A percentile compares a stretch with the other conserved stretches of the same genome.
phyloP scores from a whole-genome alignment of 2,113 vertebrate species.

The Anser cygnoides region DNA sequence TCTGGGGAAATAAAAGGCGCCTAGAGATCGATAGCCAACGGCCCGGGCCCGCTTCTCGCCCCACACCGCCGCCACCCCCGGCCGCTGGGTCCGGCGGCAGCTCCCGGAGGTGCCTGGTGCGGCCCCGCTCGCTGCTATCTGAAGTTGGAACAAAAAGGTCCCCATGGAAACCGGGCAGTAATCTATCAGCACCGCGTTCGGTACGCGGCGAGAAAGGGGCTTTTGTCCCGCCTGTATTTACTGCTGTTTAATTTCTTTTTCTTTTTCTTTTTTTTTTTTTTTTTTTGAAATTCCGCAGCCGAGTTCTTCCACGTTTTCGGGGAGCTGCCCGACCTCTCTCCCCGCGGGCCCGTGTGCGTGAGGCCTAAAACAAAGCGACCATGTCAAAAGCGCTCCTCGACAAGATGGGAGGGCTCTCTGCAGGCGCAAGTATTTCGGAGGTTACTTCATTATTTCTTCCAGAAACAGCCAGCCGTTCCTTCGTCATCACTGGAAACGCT shows the following conservation, averaged over 20 bases:
- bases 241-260: slow-evolving; percentile 61
- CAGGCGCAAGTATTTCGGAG: background rate
- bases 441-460: background rate
- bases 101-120: slow-evolving; percentile 20
- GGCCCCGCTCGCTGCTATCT: slow-evolving; percentile 51
- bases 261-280: slow-evolving; percentile 7
- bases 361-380: slow-evolving; percentile 70
- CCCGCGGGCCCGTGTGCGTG: background rate
- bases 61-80: background rate
- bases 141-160: slow-evolving; percentile 73
- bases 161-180: slow-evolving; percentile 79
- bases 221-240: slow-evolving; percentile 71
- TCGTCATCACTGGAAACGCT: background rate
- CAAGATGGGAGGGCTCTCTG: background rate
- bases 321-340: slow-evolving; percentile 1
- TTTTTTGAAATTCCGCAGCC: background rate
- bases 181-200: slow-evolving; percentile 70
- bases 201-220: slow-evolving; percentile 54
- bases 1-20: background rate
- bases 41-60: background rate
- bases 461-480: background rate
- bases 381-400: background rate
- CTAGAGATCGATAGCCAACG: background rate
- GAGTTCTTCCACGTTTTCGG: background rate
- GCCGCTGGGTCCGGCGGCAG: background rate